Percentiles rank a stretch among this genome's conserved stretches.
Evolutionary conservation across 2,888 invertebrate genomes (phyloP).

Genomic region (Pterobdella sp.): DNA sequence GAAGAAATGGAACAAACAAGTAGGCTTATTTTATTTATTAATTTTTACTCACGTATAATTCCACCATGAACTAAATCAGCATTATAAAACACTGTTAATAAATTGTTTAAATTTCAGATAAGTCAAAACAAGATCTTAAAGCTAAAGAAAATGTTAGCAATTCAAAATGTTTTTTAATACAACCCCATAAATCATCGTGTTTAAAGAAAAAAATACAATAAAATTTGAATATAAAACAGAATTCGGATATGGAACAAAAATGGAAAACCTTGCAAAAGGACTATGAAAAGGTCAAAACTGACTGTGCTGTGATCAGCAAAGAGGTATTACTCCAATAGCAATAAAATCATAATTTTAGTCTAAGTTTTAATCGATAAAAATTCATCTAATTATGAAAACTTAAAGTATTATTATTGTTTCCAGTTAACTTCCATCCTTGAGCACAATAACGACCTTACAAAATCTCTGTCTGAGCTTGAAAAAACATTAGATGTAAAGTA

Average conservation of each 20-base stretch:
- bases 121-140: too few relatives aligned
- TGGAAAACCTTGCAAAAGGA: conserved; percentile 8
- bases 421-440: conserved; percentile 3
- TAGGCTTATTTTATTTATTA: too few relatives aligned
- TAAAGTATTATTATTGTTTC: not conserved
- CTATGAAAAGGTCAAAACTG: not conserved
- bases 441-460: not conserved
- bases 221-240: too few relatives aligned
- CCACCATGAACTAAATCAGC: too few relatives aligned
- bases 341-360: not conserved
- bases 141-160: too few relatives aligned
- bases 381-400: not conserved
- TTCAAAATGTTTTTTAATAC: too few relatives aligned
- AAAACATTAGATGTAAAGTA: not conserved
- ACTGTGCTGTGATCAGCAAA: conserved; percentile 7
- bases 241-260: not conserved
- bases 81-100: too few relatives aligned
- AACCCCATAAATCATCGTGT: too few relatives aligned
- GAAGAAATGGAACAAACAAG: not conserved
- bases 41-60: too few relatives aligned
- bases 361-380: not conserved
- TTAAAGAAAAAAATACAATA: not conserved
- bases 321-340: not conserved
- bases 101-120: too few relatives aligned
- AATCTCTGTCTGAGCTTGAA: conserved; percentile 4